A percentile compares a stretch with the other conserved stretches of the same genome.
phyloP scores from a whole-genome alignment of 35 echinoderm and acorn worm genomes.

The Patiria miniata region DNA sequence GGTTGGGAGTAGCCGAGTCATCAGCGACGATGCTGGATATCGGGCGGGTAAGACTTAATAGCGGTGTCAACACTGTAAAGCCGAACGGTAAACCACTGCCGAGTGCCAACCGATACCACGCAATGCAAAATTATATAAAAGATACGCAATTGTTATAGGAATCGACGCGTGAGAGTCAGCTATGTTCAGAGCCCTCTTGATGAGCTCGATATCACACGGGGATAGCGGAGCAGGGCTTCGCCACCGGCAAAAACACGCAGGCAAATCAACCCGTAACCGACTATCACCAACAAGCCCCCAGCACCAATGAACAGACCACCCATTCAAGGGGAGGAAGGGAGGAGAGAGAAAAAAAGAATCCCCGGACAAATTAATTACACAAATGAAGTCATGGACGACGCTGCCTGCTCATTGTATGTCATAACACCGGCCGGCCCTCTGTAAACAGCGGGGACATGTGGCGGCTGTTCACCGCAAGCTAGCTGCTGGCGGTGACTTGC shows the following conservation, averaged over 20 bases:
- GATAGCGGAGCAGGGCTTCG: not conserved
- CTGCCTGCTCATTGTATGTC: not conserved
- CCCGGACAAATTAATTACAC: slow-evolving; percentile 17
- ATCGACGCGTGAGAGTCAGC: not conserved
- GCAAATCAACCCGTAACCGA: no score
- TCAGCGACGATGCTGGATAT: no score
- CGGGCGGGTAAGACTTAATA: not conserved
- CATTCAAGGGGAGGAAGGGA: not conserved
- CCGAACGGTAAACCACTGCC: not conserved
- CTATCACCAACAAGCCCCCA: not conserved
- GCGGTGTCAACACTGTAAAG: slow-evolving; percentile 5
- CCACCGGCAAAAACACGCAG: not conserved
- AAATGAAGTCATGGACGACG: slow-evolving; percentile 18
- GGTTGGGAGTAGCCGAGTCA: no score
- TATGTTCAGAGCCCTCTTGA: not conserved
- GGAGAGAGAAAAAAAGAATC: not conserved
- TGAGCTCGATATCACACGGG: not conserved
- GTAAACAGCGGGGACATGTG: not conserved
- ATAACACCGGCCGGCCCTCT: not conserved
- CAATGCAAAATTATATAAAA: not conserved
- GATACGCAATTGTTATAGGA: not conserved
- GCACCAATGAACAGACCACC: not conserved
- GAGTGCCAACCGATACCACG: not conserved
- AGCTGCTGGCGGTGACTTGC: not conserved
- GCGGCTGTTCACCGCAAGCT: not conserved